Conservation (phyloP, 2,888 invertebrate species). For the Gasteruption jaculator region DNA sequence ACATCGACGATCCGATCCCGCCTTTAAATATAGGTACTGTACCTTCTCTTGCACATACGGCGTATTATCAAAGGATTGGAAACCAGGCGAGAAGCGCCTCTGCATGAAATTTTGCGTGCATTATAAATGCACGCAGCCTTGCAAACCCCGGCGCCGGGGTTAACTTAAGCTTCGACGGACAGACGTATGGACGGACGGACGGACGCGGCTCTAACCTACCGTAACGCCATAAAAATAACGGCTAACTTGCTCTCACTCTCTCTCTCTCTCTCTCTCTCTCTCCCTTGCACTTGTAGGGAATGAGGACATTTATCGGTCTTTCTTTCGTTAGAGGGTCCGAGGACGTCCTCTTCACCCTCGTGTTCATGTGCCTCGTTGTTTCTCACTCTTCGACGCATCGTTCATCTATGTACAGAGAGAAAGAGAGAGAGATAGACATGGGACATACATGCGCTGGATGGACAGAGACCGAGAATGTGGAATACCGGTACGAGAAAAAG, state of each 20-base stretch:
- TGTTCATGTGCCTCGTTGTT: no score
- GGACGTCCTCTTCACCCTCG: no score
- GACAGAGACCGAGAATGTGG: no score
- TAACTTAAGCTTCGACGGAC: conserved; percentile 39
- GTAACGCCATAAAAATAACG: conserved; percentile 49
- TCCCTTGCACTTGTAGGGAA: conserved; percentile 9
- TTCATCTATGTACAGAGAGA: no score
- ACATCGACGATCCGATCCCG: conserved; percentile 15
- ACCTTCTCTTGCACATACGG: conserved; percentile 21
- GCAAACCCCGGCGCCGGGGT: conserved; percentile 31
- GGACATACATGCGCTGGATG: no score
- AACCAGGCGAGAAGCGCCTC: conserved; percentile 36
- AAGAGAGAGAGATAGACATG: no score
- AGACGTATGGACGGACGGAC: conserved; percentile 36
- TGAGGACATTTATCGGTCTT: conserved; percentile 6
- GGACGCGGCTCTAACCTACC: conserved; percentile 45
- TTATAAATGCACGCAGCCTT: conserved; percentile 42
- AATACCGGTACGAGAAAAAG: no score
- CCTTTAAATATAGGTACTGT: conserved; percentile 39
- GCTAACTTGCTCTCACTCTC: conserved; percentile 24
- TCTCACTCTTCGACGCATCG: no score
- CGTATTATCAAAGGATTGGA: conserved; percentile 47
- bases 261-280: conserved; percentile 24
- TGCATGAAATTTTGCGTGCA: conserved; percentile 50
- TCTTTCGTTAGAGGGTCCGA: not conserved